Base-by-base conservation (phyloP, 1,140 invertebrate species). In the Drosophila nebulosa region DNA sequence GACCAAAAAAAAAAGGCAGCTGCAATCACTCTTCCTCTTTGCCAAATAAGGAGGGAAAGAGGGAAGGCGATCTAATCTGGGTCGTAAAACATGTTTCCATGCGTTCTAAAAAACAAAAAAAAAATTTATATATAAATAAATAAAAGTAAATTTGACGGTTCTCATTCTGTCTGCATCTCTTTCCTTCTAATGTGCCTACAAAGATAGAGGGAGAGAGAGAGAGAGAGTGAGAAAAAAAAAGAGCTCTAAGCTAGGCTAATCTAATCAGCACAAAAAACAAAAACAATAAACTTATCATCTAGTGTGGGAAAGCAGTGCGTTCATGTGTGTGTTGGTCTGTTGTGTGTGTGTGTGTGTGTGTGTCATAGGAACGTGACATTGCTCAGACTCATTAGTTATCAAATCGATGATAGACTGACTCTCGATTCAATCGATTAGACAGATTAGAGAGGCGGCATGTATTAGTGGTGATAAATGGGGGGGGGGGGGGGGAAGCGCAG, bases 21-120 rank as follows among this genome's bases (percentile, higher is more conserved):
- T 78, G 66, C 56, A 59, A 61, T 64, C 32, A 56, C 60, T 42
- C 35, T 32, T 32, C n/a, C 1, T 3, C 0, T 6, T 0, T 52
- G 10, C 24, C 22, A 58, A 22, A 55, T 42, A 14, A 39, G 16
- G 4, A 12, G 35, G 26, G 10, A 27, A 21, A 18, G 7, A 7
- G 24, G 51, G 24, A 9, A 21, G 7, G 56, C 2, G 6, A 84
- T 84, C 80, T 84, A 68, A 84, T 85, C 80, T 67, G 66, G 57
- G 72, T 63, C 74, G 77, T 77, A 75, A 71, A 75, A 60, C 63
- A 74, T 71, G 57, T 62, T 74, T 58, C 62, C 36, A 39, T 39
- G 36, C 36, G 36, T 39, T 39, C 36, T 39, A 39, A 64, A 53
- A 72, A 51, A 6, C 9, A 52, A 32, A 35, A 61, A 51, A 52